These are phyloP conservation scores for Notothenia coriiceps DNA, from an alignment of 2,113 vertebrate genomes.

Conservation along the genomic window DNA sequence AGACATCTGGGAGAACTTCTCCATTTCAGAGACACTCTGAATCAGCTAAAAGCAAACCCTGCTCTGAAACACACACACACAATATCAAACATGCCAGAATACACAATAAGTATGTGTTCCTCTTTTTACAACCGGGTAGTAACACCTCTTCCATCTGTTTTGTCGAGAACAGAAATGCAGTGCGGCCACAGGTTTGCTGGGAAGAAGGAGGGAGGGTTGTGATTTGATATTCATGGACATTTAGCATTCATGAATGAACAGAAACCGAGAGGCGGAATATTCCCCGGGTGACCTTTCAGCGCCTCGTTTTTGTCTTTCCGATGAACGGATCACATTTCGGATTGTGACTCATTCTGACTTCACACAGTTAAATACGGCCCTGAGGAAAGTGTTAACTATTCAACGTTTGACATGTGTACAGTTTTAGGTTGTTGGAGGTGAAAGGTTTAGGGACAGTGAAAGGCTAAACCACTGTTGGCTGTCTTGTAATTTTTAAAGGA, in stretches of 20 bases:
- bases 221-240: slow-evolving; percentile 51
- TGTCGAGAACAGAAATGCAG: slow-evolving; percentile 10
- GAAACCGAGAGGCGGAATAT: slow-evolving; percentile 20
- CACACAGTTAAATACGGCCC: slow-evolving; percentile 39
- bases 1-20: slow-evolving; percentile 82
- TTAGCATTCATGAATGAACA: slow-evolving; percentile 57
- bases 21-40: slow-evolving; percentile 78
- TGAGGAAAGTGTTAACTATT: slow-evolving; percentile 50
- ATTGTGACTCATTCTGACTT: slow-evolving; percentile 46
- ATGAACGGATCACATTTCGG: slow-evolving; percentile 37
- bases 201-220: not conserved
- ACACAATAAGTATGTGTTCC: slow-evolving; percentile 59
- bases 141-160: slow-evolving; percentile 52
- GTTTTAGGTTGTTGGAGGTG: slow-evolving; percentile 26
- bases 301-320: slow-evolving; percentile 18
- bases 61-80: slow-evolving; percentile 6
- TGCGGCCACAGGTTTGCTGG: slow-evolving; percentile 46
- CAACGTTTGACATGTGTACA: slow-evolving; percentile 16
- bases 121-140: slow-evolving; percentile 46
- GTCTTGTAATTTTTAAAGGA: not conserved
- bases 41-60: slow-evolving; percentile 72
- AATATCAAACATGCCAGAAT: slow-evolving; percentile 43
- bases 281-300: slow-evolving; percentile 26
- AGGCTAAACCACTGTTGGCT: rapidly evolving
- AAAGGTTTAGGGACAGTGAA: slow-evolving; percentile 11